Base-by-base conservation (phyloP, 1,140 invertebrate species). In the Tetragnatha versicolor region DNA sequence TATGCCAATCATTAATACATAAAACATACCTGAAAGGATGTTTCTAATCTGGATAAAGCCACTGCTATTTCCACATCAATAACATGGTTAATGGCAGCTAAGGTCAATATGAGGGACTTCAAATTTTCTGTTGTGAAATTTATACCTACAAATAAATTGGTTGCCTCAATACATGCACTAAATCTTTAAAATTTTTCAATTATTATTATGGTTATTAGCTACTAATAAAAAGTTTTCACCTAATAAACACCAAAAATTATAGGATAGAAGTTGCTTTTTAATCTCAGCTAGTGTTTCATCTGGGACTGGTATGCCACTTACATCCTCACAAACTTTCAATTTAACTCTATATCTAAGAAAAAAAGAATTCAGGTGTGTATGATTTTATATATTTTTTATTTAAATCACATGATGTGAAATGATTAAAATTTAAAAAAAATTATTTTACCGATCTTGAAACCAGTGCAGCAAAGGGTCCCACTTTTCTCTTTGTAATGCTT, bases 381-480 rank as follows among this genome's bases (percentile, higher is more conserved):
- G 65, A 55, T 39, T 49, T 17, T 12, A 33, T n/a, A n/a, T n/a
- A n/a, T n/a, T n/a, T n/a, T n/a, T n/a, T n/a, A n/a, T n/a, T 7
- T 63, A 1, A 79, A 68, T 33, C 72, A 17, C 14, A 31, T 29
- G 17, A 35, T 20, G 22, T 33, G 22, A 2, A 53, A 45, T 76
- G 12, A 37, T 22, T 29, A n/a, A 35, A 12, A 37, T 33, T 39
- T 3, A 53, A 31, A 27, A n/a, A 27, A 45, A 45, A 35, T 20
- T 78, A 35, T 42, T 42, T 53, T 65, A 86, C 85, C 93, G 85
- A 25, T 86, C 58, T 78, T 83, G 91, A 84, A 96, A 94, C 94
- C 95, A 97, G 45, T 92, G 88, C 80, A 98, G 89, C 4, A 98
- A 83, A 25, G 96, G 95, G 84, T 92, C 90, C 96, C 96, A 98